Base-by-base conservation (phyloP, 2,888 invertebrate genomes). In the Antheraea yamamai region DNA sequence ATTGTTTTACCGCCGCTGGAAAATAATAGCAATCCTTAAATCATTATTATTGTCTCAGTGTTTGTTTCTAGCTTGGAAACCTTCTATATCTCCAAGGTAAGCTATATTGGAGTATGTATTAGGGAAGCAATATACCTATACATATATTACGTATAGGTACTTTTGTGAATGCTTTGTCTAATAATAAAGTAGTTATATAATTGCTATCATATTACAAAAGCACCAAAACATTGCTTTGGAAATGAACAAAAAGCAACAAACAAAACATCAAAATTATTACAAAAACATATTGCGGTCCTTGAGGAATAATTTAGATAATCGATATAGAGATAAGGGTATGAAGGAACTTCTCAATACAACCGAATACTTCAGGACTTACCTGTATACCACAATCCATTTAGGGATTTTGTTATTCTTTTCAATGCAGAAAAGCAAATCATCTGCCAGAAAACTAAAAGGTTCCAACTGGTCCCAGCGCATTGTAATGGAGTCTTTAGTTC, bases 1-100 rank as follows among this genome's bases (percentile, higher is more conserved):
- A 80, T 84, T 1, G 89, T 91, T 84, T 91, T 95, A 0, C 90
- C 90, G 0, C 96, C 96, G 78, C 95, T 95, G 87, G 23, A 88
- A 88, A 74, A 30, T 30, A 66, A 72, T 55, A 75, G 64, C 10
- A 20, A 39, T 30, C n/a, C 39, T 20, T 39, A 30, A 30, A 30
- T 66, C 2, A 30, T 16, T 64, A 64, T 18, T 12, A 8, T 23
- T 23, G 2, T 12, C 8, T 20, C 20, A 23, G 23, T 12, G 61
- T 23, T 61, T 23, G 6, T 2, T 61, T 23, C 10, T 10, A n/a
- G 58, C 10, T 58, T 58, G 0, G 18, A 55, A 55, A 55, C 1
- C 7, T 55, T 20, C 20, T 55, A 18, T 55, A 18, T 55, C 16
- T 55, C 12, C 18, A 55, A 20, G 20, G 16, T 20, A 55, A 55